Percentiles rank a stretch among this genome's conserved stretches.
These are phyloP conservation scores for Platichthys stellatus DNA, from an alignment of 2,113 vertebrate species.

Conservation along the genomic window DNA sequence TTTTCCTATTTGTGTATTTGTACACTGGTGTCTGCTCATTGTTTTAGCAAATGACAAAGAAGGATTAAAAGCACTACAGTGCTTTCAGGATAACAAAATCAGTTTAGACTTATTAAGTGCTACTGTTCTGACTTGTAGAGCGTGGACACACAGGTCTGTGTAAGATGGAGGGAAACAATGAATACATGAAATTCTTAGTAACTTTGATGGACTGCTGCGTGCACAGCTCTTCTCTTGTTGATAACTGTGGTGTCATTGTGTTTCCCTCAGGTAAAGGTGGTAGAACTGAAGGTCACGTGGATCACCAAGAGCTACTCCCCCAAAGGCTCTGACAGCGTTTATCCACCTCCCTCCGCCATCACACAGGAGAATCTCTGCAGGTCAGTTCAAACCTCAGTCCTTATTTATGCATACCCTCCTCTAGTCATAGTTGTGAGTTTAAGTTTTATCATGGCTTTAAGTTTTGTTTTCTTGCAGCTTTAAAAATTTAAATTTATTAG, in stretches of 20 bases:
- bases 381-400: constrained; percentile 68
- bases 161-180: not conserved
- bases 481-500: not conserved
- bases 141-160: not conserved
- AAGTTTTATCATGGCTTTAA: not conserved
- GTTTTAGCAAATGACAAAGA: too few species aligned
- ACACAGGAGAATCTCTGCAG: constrained; percentile 93
- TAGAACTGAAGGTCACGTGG: constrained; percentile 96
- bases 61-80: too few species aligned
- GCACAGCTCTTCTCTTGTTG: not conserved
- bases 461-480: not conserved
- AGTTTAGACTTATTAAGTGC: not conserved
- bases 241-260: not conserved
- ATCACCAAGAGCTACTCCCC: constrained; percentile 99
- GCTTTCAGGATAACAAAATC: too few species aligned
- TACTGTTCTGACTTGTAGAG: not conserved
- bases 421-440: not conserved
- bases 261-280: constrained; percentile 91
- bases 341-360: constrained; percentile 93
- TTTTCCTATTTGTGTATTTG: too few species aligned
- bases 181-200: not conserved
- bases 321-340: constrained; percentile 94
- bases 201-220: not conserved
- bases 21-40: too few species aligned
- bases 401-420: too few species aligned